These are phyloP conservation scores for Phalera bucephala DNA, from an alignment of 2,888 invertebrate species.

Conservation along the genomic window DNA sequence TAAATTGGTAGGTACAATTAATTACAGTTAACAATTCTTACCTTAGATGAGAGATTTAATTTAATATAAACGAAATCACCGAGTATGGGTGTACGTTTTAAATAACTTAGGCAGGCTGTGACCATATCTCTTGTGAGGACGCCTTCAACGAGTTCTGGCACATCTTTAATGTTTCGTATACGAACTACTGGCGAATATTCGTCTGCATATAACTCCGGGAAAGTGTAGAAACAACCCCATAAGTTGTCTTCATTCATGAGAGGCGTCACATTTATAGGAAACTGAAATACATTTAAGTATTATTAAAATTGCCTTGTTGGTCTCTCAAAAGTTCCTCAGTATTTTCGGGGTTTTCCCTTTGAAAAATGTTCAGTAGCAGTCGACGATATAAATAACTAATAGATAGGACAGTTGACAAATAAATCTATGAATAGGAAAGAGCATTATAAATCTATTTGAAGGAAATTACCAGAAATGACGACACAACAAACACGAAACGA, in stretches of 20 bases:
- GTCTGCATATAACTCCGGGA: conserved; percentile 65
- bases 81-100: conserved; percentile 79
- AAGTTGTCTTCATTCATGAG: conserved; percentile 66
- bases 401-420: too few species aligned
- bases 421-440: too few species aligned
- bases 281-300: conserved; percentile 37
- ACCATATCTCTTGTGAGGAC: conserved; percentile 79
- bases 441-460: too few species aligned
- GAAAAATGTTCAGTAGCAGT: too few species aligned
- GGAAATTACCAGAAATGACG: too few species aligned
- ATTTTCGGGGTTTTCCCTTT: too few species aligned
- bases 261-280: conserved; percentile 53
- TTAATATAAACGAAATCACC: conserved; percentile 81
- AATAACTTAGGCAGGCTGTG: conserved; percentile 74
- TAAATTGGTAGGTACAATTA: too few species aligned
- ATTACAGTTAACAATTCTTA: too few species aligned
- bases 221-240: conserved; percentile 73
- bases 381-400: too few species aligned
- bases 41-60: conserved; percentile 72
- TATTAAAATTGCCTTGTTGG: too few species aligned
- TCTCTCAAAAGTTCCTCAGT: too few species aligned
- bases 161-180: conserved; percentile 48
- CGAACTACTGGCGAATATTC: conserved; percentile 57
- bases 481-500: too few species aligned
- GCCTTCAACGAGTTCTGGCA: conserved; percentile 62